Evolutionary conservation across 2,797 vertebrate genomes (phyloP).

Genomic region (Phylloscopus collybita): DNA sequence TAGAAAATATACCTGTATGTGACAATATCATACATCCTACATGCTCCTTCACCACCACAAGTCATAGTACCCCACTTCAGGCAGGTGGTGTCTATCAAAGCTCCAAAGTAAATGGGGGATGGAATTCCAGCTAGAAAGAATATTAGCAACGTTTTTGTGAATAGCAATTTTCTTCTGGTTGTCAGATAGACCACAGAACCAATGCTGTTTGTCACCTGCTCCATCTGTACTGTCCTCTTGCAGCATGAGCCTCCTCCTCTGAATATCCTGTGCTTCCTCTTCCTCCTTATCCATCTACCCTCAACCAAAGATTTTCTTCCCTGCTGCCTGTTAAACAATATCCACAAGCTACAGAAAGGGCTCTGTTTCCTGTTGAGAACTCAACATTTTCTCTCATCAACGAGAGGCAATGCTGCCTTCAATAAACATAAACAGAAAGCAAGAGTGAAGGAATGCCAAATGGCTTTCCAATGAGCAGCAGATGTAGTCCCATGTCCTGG

Average conservation of each 20-base stretch:
- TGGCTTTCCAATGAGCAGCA: neutral
- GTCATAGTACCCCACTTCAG: slow-evolving; percentile 89
- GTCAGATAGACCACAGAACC: neutral
- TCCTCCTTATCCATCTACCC: neutral
- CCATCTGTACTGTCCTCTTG: neutral
- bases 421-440: neutral
- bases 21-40: slow-evolving; percentile 87
- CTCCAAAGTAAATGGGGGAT: slow-evolving; percentile 92
- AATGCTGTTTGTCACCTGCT: neutral
- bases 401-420: neutral
- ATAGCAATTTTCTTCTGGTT: neutral
- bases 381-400: neutral
- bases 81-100: slow-evolving; percentile 89
- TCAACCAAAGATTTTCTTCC: neutral
- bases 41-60: slow-evolving; percentile 87
- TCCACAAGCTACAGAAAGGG: neutral
- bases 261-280: neutral
- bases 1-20: slow-evolving; percentile 46
- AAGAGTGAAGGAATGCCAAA: neutral
- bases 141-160: neutral
- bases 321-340: neutral
- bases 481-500: neutral
- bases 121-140: slow-evolving; percentile 87
- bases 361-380: neutral
- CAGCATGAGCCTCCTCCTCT: neutral